A percentile compares a stretch with the other conserved stretches of the same genome.
Evolutionary conservation across 2,888 invertebrate species (phyloP).

Genomic region (Pinctada fucata): DNA sequence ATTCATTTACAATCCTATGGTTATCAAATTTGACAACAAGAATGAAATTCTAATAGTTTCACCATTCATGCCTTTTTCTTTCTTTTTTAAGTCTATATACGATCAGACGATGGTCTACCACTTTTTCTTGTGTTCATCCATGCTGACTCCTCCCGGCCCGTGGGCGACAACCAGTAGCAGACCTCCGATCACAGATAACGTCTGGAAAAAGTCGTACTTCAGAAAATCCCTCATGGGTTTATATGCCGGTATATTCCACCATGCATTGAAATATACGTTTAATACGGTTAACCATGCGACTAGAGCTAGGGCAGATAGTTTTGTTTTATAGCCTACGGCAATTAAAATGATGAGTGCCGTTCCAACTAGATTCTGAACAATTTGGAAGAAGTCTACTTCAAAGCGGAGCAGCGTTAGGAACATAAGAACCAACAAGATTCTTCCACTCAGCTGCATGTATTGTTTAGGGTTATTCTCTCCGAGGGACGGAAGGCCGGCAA

Average conservation of each 20-base stretch:
- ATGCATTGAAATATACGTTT: constrained; percentile 98
- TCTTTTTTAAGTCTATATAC: too few species aligned
- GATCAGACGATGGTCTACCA: constrained; percentile 82
- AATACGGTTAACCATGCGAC: constrained; percentile 91
- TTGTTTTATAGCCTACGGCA: constrained; percentile 98
- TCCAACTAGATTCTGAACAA: constrained; percentile 94
- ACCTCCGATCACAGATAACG: constrained; percentile 98
- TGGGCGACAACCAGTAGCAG: constrained; percentile 98
- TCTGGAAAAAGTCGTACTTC: constrained; percentile 99
- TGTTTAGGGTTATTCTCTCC: constrained; percentile 93
- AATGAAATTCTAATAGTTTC: too few species aligned
- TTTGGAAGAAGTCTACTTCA: constrained; percentile 90
- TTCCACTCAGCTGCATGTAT: constrained; percentile 95
- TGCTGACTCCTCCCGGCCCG: constrained; percentile 94
- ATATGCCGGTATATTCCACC: constrained; percentile 97
- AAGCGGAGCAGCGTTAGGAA: constrained; percentile 96
- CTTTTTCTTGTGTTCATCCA: constrained; percentile 99
- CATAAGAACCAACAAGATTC: constrained; percentile 98
- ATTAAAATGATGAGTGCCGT: constrained; percentile 95
- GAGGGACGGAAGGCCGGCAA: constrained; percentile 87
- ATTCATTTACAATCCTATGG: too few species aligned
- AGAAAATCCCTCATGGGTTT: constrained; percentile 98
- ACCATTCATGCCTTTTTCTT: too few species aligned
- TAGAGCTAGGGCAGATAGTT: constrained; percentile 95
- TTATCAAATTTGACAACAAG: too few species aligned